phyloP scores from a whole-genome alignment of 2,113 vertebrate species.

The Plectropomus leopardus region DNA sequence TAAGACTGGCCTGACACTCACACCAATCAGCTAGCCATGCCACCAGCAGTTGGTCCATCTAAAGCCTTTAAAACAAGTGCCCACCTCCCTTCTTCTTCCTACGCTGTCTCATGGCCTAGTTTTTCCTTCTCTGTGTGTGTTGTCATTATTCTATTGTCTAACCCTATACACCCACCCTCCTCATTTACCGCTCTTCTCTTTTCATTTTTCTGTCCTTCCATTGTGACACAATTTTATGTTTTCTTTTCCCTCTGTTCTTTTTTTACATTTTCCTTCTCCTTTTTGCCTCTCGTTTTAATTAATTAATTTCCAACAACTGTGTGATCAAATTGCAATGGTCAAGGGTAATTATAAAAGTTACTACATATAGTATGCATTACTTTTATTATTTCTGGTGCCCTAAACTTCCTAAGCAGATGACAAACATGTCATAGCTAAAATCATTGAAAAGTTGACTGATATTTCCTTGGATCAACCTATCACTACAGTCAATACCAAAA shows the following conservation, averaged over 20 bases:
- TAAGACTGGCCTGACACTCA: background rate
- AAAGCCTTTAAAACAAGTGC: constrained; percentile 3
- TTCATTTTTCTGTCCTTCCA: background rate
- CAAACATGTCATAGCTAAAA: background rate
- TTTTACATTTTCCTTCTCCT: background rate
- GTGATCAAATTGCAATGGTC: background rate
- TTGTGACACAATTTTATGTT: background rate
- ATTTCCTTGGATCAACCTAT: too few relatives aligned
- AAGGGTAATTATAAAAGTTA: background rate
- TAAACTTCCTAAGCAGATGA: background rate
- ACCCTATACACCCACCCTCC: background rate
- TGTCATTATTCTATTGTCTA: background rate
- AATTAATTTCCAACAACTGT: background rate
- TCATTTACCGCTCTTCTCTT: background rate
- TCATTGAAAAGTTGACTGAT: background rate
- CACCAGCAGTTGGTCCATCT: background rate
- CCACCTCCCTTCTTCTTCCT: background rate
- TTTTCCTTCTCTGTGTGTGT: background rate
- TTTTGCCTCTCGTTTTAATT: background rate
- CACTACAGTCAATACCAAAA: too few relatives aligned
- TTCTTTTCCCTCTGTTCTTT: background rate
- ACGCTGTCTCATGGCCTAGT: background rate
- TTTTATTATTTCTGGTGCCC: background rate
- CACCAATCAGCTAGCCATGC: background rate
- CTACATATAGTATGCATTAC: background rate